Base-by-base conservation (phyloP, 92 coral and sea anemone genomes). In the Epizoanthus scotinus region DNA sequence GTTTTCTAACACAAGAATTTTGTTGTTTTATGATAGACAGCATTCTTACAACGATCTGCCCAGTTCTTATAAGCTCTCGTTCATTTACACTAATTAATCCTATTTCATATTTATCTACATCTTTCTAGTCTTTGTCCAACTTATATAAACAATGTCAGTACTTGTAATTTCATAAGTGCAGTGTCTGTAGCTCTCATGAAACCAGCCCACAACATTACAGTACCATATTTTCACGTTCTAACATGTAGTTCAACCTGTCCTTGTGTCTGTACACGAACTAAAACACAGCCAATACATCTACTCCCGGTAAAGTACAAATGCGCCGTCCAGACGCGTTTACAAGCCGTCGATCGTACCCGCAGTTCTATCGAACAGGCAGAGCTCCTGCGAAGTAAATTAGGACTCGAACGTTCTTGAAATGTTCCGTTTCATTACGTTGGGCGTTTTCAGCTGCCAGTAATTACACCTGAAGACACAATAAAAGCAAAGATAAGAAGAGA, bases 391-490 rank as follows among this genome's bases (percentile, higher is more conserved):
- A 57, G 81, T 75, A 75, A 75, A 60, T 38, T 75, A 75, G 36
- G 68, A 21, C 38, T 75, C 49, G 52, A 29, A 55, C 38, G 47
- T 36, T 50, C 63, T 26, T 53, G 22, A 71, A 71, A 49, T 71
- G 78, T 71, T 34, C 40, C 40, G 40, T 34, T 34, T 34, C 40
- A 34, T 34, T 53, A 42, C 17, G 67, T 59, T 59, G 54, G 81
- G 25, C 54, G 21, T 58, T 22, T 27, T 75, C 65, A 73, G 64
- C 65, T 34, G 79, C 49, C 65, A 40, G 28, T 34, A 34, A 75
- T 75, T 21, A 75, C 81, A 75, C 81, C 81, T 75, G 69, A 75
- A 75, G 81, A 75, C 81, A 75, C 55, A 75, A 75, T 67, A 75
- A 63, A 31, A 59, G 57, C 29, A 40, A 59, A 75, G 81, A 75